Base-by-base conservation (phyloP, 2,113 vertebrate genomes). In the Lepisosteus oculatus region DNA sequence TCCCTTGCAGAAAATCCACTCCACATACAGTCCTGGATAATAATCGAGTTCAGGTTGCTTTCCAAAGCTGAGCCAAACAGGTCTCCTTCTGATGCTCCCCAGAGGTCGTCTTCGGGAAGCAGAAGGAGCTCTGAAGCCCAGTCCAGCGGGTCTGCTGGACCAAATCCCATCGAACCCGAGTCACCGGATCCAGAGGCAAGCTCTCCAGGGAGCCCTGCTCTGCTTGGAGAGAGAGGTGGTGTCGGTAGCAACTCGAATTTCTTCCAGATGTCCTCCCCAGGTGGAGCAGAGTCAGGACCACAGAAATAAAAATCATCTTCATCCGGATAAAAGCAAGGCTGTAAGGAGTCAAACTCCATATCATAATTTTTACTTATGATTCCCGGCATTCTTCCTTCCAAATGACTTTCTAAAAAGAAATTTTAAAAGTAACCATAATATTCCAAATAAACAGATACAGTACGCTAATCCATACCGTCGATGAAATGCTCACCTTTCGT, bases 211-310 rank as follows among this genome's bases (percentile, higher is more conserved):
- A 95, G 91, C 77, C 93, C 94, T 8, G 93, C 95, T 14, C 96
- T 93, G 89, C 96, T 99, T 45, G 97, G 97, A 67, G 97, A 99
- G 77, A 97, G 92, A 41, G 97, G 97, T 76, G 97, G 97, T 73
- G 97, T 96, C 85, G 95, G 97, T 81, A 97, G 85, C 84, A 99
- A 85, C 91, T 98, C 95, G 88, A 99, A 99, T 95, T 99, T 99
- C 92, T 99, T 99, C 97, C 97, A 99, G 94, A 99, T 99, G 95
- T 99, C 97, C 90, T 99, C 97, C 75, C 97, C 96, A 47, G 96
- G 97, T 76, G 97, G 96, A 74, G 95, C 95, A 63, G 94, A 94
- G 89, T 97, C 96, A 47, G 97, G 96, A 84, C 95, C 95, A 84
- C 95, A 95, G 80, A 94, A 90, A 85, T 98, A 99, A 93, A 98